Evolutionary conservation across 2,888 invertebrate species (phyloP).

Genomic region (Galerucella pusilla): DNA sequence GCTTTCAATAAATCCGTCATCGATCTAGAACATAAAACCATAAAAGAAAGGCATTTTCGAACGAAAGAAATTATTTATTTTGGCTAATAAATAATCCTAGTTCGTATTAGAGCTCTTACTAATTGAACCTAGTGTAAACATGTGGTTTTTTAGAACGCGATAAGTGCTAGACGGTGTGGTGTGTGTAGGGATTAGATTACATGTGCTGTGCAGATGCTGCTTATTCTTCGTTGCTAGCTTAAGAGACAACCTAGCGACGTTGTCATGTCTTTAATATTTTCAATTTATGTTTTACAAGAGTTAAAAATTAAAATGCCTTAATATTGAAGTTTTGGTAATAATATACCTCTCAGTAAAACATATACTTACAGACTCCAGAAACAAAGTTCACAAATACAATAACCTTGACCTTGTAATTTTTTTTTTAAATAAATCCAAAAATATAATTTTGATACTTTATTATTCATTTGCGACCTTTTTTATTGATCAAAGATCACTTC

Average conservation of each 20-base stretch:
- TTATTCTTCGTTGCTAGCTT: conserved; percentile 10
- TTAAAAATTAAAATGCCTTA: too few relatives aligned
- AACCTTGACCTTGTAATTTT: too few relatives aligned
- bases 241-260: conserved; percentile 31
- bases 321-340: too few relatives aligned
- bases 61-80: conserved; percentile 45
- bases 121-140: conserved; percentile 55
- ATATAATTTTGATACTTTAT: too few relatives aligned
- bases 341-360: too few relatives aligned
- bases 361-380: too few relatives aligned
- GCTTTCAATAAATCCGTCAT: conserved; percentile 50
- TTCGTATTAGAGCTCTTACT: conserved; percentile 49
- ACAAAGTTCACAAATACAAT: too few relatives aligned
- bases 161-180: conserved; percentile 43
- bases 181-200: conserved; percentile 47
- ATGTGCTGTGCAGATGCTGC: conserved; percentile 54
- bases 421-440: too few relatives aligned
- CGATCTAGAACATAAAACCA: conserved; percentile 43
- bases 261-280: conserved; percentile 27
- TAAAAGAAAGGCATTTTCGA: conserved; percentile 45
- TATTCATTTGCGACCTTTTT: too few relatives aligned
- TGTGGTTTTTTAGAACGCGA: conserved; percentile 56
- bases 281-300: too few relatives aligned
- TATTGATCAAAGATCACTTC: too few relatives aligned
- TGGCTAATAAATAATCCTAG: conserved; percentile 50